Evolutionary conservation across 2,113 vertebrate genomes (phyloP), one percentile per base, ranked within the genome.

Genomic region (Eulacestoma nigropectus): DNA sequence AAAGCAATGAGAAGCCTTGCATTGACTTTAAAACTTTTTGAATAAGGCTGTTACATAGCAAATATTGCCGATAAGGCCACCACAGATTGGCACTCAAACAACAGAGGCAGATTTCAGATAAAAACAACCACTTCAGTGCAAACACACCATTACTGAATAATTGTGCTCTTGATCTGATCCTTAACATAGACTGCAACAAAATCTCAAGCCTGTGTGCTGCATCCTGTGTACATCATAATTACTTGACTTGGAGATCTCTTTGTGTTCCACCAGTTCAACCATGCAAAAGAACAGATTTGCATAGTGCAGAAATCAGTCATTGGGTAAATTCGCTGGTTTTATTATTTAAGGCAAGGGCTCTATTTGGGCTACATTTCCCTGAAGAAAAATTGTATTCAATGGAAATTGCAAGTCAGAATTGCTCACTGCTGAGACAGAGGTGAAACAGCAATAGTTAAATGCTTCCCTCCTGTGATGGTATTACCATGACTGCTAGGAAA

Each of bases 401-500:
- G 44, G 44, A 30, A 87, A 53, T 23, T 79, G 65, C 49, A 91
- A 80, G 67, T 76, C 27, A 74, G 53, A 95, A 89, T 72, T 74
- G 13, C 6, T 17, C n/a, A 67, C 63, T 85, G 78, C 32, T 89
- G 55, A 96, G 74, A 50, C 21, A 84, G 77, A 92, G 57, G 44
- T 94, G 64, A 91, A 92, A 83, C 44, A 92, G 87, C 69, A 94
- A 74, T 44, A 86, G 94, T 94, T 95, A 94, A 94, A 91, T 52
- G 46, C 35, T 85, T 96, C 64, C 87, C 89, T 96, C 84, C 74
- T 93, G 90, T 87, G 81, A 96, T 46, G 65, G 57, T 56, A 91
- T 94, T 95, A 97, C 57, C 52, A 85, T 65, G 95, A 69, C 82
- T 96, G 59, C 67, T 94, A 88, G 87, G 72, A 97, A 97, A 96